These are phyloP conservation scores for Lasioglossum lativentre DNA, from an alignment of 2,888 invertebrate genomes.

Conservation along the genomic window DNA sequence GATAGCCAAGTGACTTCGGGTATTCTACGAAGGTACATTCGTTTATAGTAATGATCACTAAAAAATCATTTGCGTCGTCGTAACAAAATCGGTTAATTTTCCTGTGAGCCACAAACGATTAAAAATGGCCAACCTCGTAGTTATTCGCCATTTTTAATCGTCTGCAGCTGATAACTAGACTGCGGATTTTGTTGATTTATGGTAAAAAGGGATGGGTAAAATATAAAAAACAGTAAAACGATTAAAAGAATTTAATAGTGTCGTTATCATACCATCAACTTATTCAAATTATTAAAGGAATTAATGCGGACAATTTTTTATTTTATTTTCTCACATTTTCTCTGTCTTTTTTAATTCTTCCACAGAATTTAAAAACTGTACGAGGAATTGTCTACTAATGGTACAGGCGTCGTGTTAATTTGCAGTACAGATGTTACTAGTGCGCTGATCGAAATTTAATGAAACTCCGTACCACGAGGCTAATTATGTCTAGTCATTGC, in stretches of 20 bases:
- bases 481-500: neutral
- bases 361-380: neutral
- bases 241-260: no score
- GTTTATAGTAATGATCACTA: no score
- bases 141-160: no score
- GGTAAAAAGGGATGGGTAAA: no score
- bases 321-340: no score
- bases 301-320: no score
- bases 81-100: no score
- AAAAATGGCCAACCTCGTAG: neutral
- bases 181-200: no score
- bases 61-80: no score
- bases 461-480: neutral
- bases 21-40: neutral
- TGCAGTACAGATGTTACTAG: neutral
- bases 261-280: no score
- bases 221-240: no score
- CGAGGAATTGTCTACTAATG: neutral
- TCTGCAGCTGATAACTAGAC: neutral
- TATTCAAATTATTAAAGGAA: neutral
- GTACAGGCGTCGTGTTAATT: neutral
- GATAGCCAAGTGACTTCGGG: neutral
- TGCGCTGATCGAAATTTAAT: neutral
- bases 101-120: no score
- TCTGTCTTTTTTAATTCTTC: neutral